phyloP scores from a whole-genome alignment of 2,888 invertebrate species.

The Cerastoderma edule region DNA sequence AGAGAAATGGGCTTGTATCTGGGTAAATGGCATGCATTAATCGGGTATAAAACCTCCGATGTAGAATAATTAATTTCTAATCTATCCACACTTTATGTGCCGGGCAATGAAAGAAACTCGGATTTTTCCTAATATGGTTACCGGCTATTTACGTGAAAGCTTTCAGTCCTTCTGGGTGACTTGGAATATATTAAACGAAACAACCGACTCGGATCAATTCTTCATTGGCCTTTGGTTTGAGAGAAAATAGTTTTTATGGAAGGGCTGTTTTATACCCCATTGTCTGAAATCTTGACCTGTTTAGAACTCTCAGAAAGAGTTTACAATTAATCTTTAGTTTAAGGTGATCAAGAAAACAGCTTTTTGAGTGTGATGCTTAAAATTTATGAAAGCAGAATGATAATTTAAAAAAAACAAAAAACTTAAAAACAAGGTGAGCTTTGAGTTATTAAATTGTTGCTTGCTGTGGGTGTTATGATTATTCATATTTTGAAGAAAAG shows the following conservation, averaged over 20 bases:
- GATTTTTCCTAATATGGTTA: slow-evolving; percentile 39
- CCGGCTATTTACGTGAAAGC: slow-evolving; percentile 19
- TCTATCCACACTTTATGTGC: slow-evolving; percentile 44
- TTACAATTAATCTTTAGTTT: too few relatives aligned
- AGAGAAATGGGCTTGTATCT: slow-evolving; percentile 36
- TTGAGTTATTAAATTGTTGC: too few relatives aligned
- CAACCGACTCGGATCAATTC: slow-evolving; percentile 18
- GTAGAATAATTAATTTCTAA: slow-evolving; percentile 52
- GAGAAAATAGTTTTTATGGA: slow-evolving; percentile 15
- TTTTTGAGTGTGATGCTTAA: too few relatives aligned
- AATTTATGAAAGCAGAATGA: too few relatives aligned
- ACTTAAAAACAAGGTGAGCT: too few relatives aligned
- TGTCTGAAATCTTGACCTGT: too few relatives aligned
- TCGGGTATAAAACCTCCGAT: slow-evolving; percentile 57
- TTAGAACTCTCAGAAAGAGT: too few relatives aligned
- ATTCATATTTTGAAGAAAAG: too few relatives aligned
- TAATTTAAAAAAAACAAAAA: too few relatives aligned
- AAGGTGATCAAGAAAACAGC: too few relatives aligned
- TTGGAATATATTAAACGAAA: slow-evolving; percentile 15
- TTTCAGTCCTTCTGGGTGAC: slow-evolving; percentile 29
- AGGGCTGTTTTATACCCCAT: too few relatives aligned
- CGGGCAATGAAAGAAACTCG: slow-evolving; percentile 19
- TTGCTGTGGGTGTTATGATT: too few relatives aligned
- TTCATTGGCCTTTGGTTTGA: slow-evolving; percentile 10
- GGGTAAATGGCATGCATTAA: slow-evolving; percentile 62